Percentiles rank a stretch among this genome's conserved stretches.
Evolutionary conservation across 37 sponge, comb jelly and placozoan species (phyloP).

Genomic region (Corticium candelabrum): DNA sequence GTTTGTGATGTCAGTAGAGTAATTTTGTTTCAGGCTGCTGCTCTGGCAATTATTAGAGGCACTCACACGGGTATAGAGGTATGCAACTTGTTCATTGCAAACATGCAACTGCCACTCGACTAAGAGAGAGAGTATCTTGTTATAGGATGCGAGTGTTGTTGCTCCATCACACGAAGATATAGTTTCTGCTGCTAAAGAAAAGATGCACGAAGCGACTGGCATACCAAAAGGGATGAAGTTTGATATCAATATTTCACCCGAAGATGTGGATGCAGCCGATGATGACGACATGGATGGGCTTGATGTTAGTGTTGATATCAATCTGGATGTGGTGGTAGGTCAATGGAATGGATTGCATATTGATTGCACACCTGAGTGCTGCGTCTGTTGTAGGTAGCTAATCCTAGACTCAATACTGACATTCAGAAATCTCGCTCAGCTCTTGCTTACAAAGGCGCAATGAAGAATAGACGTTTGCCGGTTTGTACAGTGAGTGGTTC

Average conservation of each 20-base stretch:
- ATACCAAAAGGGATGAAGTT: not conserved
- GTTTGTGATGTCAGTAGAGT: too few species aligned
- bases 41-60: not conserved
- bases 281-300: not conserved
- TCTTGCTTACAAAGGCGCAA: not conserved
- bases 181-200: too few species aligned
- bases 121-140: too few species aligned
- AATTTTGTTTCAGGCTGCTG: not conserved
- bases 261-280: too few species aligned
- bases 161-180: too few species aligned
- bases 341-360: not conserved
- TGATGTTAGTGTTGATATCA: not conserved
- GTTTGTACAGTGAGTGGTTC: too few species aligned
- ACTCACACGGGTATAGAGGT: not conserved
- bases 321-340: not conserved
- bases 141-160: too few species aligned
- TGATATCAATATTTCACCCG: not conserved
- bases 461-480: not conserved
- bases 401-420: not conserved
- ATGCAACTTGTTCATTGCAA: too few species aligned
- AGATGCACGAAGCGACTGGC: not conserved
- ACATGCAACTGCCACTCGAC: too few species aligned
- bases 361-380: not conserved
- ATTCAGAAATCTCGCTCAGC: not conserved
- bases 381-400: not conserved